These are phyloP conservation scores for Neodontobutis hainanensis DNA, from an alignment of 2,113 vertebrate species.

Conservation along the genomic window DNA sequence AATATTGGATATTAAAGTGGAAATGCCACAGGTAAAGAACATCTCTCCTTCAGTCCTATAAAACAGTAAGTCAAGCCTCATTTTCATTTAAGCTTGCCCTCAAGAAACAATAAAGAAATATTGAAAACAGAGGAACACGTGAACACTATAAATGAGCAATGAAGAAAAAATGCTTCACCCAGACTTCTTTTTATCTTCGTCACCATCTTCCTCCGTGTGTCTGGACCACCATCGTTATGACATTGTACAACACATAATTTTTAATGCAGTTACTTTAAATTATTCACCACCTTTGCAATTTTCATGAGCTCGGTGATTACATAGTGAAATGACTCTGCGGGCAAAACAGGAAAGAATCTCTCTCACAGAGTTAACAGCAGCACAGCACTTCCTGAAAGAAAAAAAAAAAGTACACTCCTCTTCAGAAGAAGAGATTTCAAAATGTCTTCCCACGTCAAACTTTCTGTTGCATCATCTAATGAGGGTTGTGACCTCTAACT, in stretches of 20 bases:
- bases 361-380: constrained; percentile 43
- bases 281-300: constrained; percentile 76
- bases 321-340: constrained; percentile 74
- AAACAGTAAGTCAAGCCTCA: constrained; percentile 16
- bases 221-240: constrained; percentile 62
- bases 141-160: constrained; percentile 49
- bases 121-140: constrained; percentile 47
- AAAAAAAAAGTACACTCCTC: background rate
- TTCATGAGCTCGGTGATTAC: constrained; percentile 79
- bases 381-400: constrained; percentile 27
- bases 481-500: constrained; percentile 53
- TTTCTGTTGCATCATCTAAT: constrained; percentile 49
- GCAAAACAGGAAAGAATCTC: constrained; percentile 71
- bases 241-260: constrained; percentile 71
- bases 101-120: constrained; percentile 56
- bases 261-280: constrained; percentile 72
- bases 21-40: constrained; percentile 3
- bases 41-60: constrained; percentile 8
- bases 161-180: constrained; percentile 53
- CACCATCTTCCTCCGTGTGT: constrained; percentile 23
- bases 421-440: constrained; percentile 37
- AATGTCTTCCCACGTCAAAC: constrained; percentile 31
- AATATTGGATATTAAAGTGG: too few relatives aligned
- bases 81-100: constrained; percentile 48
- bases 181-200: constrained; percentile 61